Evolutionary conservation across 2,888 invertebrate species (phyloP).

Genomic region (Spisula solida): DNA sequence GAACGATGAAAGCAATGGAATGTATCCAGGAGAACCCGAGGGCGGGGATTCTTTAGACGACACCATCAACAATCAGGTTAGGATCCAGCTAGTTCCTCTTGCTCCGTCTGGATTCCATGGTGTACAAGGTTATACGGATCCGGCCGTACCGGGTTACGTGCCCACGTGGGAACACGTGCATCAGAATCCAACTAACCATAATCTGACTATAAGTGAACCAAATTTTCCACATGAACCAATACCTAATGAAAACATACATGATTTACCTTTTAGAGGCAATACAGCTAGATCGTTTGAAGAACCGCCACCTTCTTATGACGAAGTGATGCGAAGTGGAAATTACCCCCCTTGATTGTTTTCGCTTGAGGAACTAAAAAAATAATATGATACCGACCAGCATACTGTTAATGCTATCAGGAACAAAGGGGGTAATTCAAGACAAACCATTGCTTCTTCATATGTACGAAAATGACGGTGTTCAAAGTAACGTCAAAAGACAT

Average conservation of each 20-base stretch:
- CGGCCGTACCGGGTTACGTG: conserved; percentile 20
- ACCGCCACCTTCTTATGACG: conserved; percentile 37
- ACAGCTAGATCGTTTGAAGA: background rate
- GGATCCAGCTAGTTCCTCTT: conserved; percentile 21
- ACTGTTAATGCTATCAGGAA: no score
- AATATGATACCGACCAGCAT: no score
- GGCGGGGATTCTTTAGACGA: background rate
- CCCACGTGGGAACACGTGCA: conserved; percentile 1
- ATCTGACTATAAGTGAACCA: background rate
- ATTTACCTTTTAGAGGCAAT: background rate
- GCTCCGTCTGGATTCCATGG: background rate
- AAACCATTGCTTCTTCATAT: no score
- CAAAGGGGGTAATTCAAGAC: no score
- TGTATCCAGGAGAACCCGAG: background rate
- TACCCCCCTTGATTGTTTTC: background rate
- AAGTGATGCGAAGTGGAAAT: conserved; percentile 19
- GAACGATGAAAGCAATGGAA: background rate
- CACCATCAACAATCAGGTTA: background rate
- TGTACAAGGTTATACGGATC: conserved; percentile 16
- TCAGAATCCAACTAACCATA: background rate
- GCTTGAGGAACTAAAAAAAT: no score
- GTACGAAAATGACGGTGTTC: no score
- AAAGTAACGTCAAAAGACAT: no score
- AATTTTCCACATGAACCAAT: background rate
- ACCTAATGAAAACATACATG: background rate